Conservation (phyloP, 2,797 vertebrate species). For the Kryptolebias ocellatus region DNA sequence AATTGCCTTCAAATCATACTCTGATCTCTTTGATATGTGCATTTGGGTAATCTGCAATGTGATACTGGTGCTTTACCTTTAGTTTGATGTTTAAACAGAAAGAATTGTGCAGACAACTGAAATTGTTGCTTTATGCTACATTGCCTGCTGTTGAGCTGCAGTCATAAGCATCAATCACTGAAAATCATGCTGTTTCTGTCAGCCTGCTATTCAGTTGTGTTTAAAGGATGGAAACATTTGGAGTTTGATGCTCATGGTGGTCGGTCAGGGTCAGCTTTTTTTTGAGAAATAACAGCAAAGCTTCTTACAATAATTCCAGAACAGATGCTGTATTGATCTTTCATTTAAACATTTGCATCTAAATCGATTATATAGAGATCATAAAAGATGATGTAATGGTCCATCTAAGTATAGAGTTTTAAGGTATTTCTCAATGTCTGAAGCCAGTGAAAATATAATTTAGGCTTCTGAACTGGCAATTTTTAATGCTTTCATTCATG, state of each 20-base stretch:
- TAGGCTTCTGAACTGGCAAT: not conserved
- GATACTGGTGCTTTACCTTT: conserved; percentile 18
- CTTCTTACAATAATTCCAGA: conserved; percentile 4
- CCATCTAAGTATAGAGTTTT: not conserved
- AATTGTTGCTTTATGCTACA: conserved; percentile 23
- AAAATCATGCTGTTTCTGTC: conserved; percentile 29
- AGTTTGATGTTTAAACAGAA: conserved; percentile 30
- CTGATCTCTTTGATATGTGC: conserved; percentile 9
- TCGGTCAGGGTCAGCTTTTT: conserved; percentile 33
- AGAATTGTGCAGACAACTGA: conserved; percentile 24
- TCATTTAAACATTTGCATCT: conserved; percentile 16
- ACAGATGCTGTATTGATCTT: conserved; percentile 8
- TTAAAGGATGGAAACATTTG: conserved; percentile 32
- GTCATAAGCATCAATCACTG: conserved; percentile 37
- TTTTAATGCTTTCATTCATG: not conserved
- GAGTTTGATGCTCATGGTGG: conserved; percentile 21
- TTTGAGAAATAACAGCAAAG: conserved; percentile 24
- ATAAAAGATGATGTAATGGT: conserved; percentile 22
- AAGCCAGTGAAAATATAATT: not conserved
- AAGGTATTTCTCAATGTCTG: not conserved
- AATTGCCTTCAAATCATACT: conserved; percentile 38
- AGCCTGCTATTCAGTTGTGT: conserved; percentile 17
- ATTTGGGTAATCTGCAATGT: conserved; percentile 1
- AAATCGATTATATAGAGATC: conserved; percentile 5
- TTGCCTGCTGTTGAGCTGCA: conserved; percentile 17